phyloP scores from a whole-genome alignment of 2,888 invertebrate genomes.

The Cheilosia scutellata region DNA sequence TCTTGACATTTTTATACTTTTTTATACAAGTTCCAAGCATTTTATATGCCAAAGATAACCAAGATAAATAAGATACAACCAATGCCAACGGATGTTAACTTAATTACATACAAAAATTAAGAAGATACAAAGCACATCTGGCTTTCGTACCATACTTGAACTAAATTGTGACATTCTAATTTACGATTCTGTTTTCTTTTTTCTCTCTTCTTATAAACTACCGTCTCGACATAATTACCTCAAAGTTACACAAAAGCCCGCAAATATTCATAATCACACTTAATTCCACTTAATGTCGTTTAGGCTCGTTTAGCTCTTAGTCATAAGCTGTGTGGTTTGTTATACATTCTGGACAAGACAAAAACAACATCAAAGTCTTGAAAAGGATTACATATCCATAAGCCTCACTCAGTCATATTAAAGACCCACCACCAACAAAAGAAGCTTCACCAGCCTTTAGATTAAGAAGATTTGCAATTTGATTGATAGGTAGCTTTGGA shows the following conservation, averaged over 20 bases:
- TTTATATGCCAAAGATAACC: no score
- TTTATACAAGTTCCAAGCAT: no score
- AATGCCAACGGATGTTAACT: no score
- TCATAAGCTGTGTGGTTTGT: background rate
- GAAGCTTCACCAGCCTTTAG: slow-evolving; percentile 1
- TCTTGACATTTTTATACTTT: no score
- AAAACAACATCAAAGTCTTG: slow-evolving; percentile 13
- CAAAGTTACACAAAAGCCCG: background rate
- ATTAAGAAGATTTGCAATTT: slow-evolving; percentile 39
- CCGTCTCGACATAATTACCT: background rate
- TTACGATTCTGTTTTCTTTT: background rate
- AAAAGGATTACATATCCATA: slow-evolving; percentile 6
- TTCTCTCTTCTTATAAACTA: background rate
- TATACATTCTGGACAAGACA: background rate
- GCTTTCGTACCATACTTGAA: no score
- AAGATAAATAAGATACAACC: no score
- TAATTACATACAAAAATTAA: no score
- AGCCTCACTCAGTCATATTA: slow-evolving; percentile 53
- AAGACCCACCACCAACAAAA: slow-evolving; percentile 6
- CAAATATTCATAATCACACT: background rate
- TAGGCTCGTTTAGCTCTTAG: background rate
- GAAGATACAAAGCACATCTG: no score
- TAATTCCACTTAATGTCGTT: slow-evolving; percentile 3
- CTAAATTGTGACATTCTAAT: background rate
- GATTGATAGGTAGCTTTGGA: slow-evolving; percentile 53